These are phyloP conservation scores for Microcebus jonahi DNA, from an alignment of 2,113 vertebrate species.

Conservation along the genomic window DNA sequence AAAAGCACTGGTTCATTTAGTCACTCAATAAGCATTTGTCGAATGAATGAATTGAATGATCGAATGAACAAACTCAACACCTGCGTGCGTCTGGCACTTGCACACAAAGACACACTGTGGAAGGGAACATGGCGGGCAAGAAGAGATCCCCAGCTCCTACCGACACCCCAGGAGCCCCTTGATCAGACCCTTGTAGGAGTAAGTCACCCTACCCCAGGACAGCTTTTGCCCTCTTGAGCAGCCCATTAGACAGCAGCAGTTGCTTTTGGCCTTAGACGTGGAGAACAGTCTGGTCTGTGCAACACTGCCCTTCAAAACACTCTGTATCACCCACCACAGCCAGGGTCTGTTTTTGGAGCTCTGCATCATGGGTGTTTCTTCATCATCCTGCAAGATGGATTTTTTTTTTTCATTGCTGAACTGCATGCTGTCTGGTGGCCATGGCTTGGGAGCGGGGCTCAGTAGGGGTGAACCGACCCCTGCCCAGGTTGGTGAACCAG, in stretches of 20 bases:
- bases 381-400: not conserved
- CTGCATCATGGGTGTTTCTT: not conserved
- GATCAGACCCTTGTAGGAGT: not conserved
- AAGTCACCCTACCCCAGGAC: accelerated
- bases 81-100: accelerated
- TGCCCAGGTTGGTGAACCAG: not conserved
- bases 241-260: not conserved
- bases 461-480: not conserved
- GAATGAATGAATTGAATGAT: not conserved
- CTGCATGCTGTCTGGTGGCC: not conserved
- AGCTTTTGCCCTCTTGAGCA: not conserved
- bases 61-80: not conserved
- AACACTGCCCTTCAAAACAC: not conserved
- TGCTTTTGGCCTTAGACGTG: accelerated
- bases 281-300: not conserved
- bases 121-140: not conserved
- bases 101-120: not conserved
- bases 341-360: not conserved
- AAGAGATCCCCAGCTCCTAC: not conserved
- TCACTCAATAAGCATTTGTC: not conserved
- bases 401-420: not conserved
- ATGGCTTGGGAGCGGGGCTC: not conserved
- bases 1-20: not conserved
- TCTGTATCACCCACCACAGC: not conserved
- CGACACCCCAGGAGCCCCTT: not conserved